phyloP scores from a whole-genome alignment of 2,797 vertebrate species.

The Myiothlypis coronata region DNA sequence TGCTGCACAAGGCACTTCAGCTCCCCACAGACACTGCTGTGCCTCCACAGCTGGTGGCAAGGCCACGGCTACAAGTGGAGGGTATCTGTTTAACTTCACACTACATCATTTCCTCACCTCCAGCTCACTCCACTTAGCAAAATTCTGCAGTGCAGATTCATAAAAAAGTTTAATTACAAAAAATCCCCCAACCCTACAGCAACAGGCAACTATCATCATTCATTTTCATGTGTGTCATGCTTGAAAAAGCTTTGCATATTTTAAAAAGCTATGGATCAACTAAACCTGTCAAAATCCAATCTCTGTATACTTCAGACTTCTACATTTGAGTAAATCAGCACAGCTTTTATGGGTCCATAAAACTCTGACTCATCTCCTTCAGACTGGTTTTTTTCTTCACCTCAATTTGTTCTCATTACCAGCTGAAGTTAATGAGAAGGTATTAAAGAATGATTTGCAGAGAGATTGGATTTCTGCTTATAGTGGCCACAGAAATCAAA shows the following conservation, averaged over 20 bases:
- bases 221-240: constrained; percentile 71
- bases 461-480: constrained; percentile 49
- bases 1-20: neutral
- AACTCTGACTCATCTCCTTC: constrained; percentile 74
- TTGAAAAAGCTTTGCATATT: constrained; percentile 76
- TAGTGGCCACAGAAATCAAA: constrained; percentile 15
- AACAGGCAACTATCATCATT: constrained; percentile 67
- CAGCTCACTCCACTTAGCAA: constrained; percentile 43
- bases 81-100: neutral
- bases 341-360: constrained; percentile 76
- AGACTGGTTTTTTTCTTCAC: constrained; percentile 66
- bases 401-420: constrained; percentile 79
- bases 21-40: neutral
- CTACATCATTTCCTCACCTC: neutral
- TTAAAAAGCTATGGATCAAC: constrained; percentile 75
- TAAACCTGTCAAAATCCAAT: constrained; percentile 77
- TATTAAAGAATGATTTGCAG: constrained; percentile 72
- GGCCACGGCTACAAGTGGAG: neutral
- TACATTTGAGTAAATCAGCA: constrained; percentile 74
- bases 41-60: neutral
- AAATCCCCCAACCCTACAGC: constrained; percentile 33
- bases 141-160: constrained; percentile 70
- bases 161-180: constrained; percentile 76
- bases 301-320: constrained; percentile 64
- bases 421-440: constrained; percentile 71